Conservation (phyloP, 2,113 vertebrate species). For the Pithys albifrons region DNA sequence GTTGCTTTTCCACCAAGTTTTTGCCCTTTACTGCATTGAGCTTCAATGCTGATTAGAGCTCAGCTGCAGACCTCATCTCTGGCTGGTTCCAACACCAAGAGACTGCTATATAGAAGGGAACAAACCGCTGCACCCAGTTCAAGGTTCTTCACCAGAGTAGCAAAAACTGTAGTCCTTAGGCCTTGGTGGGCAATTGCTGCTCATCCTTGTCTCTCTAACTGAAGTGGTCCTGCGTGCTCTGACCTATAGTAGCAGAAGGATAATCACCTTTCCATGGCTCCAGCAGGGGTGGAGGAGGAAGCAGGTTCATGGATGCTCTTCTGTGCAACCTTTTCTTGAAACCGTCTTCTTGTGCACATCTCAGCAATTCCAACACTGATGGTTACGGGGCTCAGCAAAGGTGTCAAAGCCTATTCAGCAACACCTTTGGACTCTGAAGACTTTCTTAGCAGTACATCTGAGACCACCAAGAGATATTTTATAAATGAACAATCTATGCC, state of each 20-base stretch:
- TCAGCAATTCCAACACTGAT: not conserved
- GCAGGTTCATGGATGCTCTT: not conserved
- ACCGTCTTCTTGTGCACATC: not conserved
- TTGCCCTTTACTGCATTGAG: not conserved
- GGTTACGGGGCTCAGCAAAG: not conserved
- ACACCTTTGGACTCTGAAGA: not conserved
- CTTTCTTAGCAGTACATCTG: not conserved
- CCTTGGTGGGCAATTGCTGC: not conserved
- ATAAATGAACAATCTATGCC: not conserved
- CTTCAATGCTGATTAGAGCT: not conserved
- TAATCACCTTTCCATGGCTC: not conserved
- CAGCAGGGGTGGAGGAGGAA: not conserved
- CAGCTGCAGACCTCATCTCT: not conserved
- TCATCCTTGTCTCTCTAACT: not conserved
- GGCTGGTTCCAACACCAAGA: not conserved
- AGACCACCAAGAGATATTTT: not conserved
- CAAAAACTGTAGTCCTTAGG: not conserved
- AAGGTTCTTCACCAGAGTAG: not conserved
- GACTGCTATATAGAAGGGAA: not conserved
- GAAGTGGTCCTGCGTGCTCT: not conserved
- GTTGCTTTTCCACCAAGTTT: not conserved
- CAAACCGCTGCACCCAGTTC: not conserved
- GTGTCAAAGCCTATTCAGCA: not conserved
- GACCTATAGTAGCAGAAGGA: not conserved
- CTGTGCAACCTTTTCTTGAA: not conserved